A percentile compares a stretch with the other conserved stretches of the same genome.
Conservation (phyloP, 2,888 invertebrate species). For the Xestia rhomboidea region DNA sequence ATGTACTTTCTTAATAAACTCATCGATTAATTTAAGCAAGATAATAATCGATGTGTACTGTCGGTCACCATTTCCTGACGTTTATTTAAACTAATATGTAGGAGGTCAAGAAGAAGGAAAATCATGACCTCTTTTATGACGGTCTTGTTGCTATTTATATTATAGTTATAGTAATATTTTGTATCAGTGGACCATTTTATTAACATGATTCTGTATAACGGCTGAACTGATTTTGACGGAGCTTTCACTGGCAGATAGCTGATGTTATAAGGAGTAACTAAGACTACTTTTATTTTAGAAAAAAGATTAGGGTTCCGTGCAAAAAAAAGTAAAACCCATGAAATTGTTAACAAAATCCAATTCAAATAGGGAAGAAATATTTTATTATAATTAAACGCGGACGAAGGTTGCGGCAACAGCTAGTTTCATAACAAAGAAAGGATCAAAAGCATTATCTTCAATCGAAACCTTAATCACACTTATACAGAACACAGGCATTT, state of each 20-base stretch:
- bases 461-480: not conserved
- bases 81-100: not conserved
- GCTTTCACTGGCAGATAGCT: too few species aligned
- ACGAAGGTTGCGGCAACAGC: too few species aligned
- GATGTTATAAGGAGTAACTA: too few species aligned
- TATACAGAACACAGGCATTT: too few species aligned
- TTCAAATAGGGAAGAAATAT: too few species aligned
- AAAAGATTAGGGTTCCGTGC: too few species aligned
- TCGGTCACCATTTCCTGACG: not conserved
- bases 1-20: slow-evolving; percentile 11
- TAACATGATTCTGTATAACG: not conserved
- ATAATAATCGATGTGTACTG: not conserved
- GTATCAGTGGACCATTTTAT: not conserved
- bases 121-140: not conserved
- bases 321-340: too few species aligned
- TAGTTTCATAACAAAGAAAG: not conserved
- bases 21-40: not conserved
- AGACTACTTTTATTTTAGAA: too few species aligned
- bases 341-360: too few species aligned
- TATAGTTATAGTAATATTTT: not conserved
- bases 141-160: not conserved
- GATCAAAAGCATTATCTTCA: too few species aligned
- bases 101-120: not conserved
- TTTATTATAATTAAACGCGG: too few species aligned
- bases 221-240: too few species aligned